A percentile compares a stretch with the other conserved stretches of the same genome.
Conservation (phyloP, 1,140 invertebrate genomes). For the Dendrolimus punctatus region DNA sequence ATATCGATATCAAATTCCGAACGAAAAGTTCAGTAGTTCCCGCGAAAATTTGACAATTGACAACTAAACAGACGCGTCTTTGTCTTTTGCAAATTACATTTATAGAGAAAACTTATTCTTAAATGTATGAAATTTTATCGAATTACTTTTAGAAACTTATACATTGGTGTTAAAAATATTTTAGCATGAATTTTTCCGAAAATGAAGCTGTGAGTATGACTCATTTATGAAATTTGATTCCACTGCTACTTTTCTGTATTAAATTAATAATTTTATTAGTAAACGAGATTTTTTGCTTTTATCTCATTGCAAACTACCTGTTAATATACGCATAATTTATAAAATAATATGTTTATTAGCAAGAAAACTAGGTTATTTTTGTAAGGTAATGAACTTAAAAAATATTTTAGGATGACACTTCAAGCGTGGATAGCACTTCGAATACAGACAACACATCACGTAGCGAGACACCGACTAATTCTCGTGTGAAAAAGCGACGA, state of each 20-base stretch:
- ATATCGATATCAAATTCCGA: no score
- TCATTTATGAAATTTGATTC: no score
- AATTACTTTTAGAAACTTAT: background rate
- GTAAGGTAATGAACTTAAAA: background rate
- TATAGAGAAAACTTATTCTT: constrained; percentile 3
- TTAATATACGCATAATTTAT: no score
- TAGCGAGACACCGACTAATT: constrained; percentile 88
- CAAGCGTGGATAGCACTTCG: constrained; percentile 88
- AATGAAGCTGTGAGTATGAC: constrained; percentile 60
- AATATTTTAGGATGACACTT: constrained; percentile 79
- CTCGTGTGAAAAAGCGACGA: constrained; percentile 77
- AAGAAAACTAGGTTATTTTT: no score
- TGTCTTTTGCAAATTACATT: constrained; percentile 30
- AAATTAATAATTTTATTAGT: no score
- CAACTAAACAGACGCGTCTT: constrained; percentile 35
- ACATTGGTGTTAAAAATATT: constrained; percentile 5
- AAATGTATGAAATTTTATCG: constrained; percentile 12
- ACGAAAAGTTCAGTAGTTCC: constrained; percentile 10
- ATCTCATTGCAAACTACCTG: no score
- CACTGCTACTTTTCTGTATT: no score
- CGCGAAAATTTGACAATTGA: constrained; percentile 61
- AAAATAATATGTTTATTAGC: no score
- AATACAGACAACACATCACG: constrained; percentile 88
- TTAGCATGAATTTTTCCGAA: constrained; percentile 56
- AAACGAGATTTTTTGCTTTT: no score